Evolutionary conservation across 2,888 invertebrate genomes (phyloP).

Genomic region (Andrena camellia): DNA sequence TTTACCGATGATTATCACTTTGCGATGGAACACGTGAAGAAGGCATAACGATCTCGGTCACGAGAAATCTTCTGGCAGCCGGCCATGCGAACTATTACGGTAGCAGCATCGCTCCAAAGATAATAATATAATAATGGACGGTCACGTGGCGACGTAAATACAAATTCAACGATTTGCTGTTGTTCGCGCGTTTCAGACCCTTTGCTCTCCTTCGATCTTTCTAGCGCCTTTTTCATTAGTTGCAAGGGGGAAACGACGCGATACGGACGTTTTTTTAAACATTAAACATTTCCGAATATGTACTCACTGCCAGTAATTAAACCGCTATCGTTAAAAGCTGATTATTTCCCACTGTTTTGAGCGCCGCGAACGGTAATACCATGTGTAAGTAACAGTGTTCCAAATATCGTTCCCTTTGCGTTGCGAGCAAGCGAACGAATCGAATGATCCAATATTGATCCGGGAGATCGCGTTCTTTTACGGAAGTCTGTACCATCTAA

Average conservation of each 20-base stretch:
- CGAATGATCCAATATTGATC: not conserved
- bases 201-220: slow-evolving; percentile 5
- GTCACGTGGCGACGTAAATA: slow-evolving; percentile 54
- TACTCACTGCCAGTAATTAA: not conserved
- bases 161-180: slow-evolving; percentile 39
- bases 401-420: not conserved
- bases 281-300: not conserved
- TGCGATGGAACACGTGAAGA: slow-evolving; percentile 19
- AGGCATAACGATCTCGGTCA: slow-evolving; percentile 39
- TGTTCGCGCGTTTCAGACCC: slow-evolving; percentile 23
- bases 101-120: slow-evolving; percentile 44
- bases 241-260: slow-evolving; percentile 67
- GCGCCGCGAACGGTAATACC: not conserved
- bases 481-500: not conserved
- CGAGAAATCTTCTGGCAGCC: slow-evolving; percentile 59
- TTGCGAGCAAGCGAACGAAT: not conserved
- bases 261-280: slow-evolving; percentile 36
- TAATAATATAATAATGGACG: slow-evolving; percentile 68
- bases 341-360: not conserved
- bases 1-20: not conserved
- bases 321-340: too few relatives aligned
- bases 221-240: slow-evolving; percentile 47
- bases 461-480: not conserved
- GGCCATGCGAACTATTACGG: slow-evolving; percentile 70
- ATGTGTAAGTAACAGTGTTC: too few relatives aligned